Evolutionary conservation across 2,888 invertebrate species (phyloP).

Genomic region (Mesochorus sp.): DNA sequence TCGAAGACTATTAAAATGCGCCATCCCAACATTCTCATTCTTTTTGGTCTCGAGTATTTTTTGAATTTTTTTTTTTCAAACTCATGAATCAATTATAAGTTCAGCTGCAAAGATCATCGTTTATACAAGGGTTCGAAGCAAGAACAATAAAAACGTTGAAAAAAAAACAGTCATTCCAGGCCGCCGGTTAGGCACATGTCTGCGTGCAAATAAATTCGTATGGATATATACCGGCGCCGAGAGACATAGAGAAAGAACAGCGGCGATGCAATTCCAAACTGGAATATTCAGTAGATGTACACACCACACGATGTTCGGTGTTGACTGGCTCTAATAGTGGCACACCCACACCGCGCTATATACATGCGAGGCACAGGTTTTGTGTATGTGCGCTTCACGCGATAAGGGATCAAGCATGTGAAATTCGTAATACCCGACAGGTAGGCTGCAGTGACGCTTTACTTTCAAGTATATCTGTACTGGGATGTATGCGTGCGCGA

Average conservation of each 20-base stretch:
- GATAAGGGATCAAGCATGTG: conserved; percentile 60
- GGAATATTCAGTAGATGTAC: conserved; percentile 63
- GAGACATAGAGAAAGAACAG: conserved; percentile 5
- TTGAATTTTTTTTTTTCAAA: not conserved
- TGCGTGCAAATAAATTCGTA: conserved; percentile 46
- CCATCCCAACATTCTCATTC: conserved; percentile 9
- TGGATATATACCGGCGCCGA: conserved; percentile 45
- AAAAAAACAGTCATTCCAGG: conserved; percentile 17
- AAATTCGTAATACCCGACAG: conserved; percentile 66
- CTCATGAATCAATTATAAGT: conserved; percentile 39
- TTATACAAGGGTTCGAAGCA: conserved; percentile 7
- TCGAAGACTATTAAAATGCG: conserved; percentile 42
- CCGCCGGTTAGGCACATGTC: not conserved
- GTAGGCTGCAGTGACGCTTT: conserved; percentile 50
- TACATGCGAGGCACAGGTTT: conserved; percentile 22
- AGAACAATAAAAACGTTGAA: conserved; percentile 29
- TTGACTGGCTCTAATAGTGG: conserved; percentile 39
- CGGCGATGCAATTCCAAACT: conserved; percentile 56
- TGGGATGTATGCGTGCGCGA: conserved; percentile 41
- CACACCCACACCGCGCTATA: conserved; percentile 1
- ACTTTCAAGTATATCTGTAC: conserved; percentile 33
- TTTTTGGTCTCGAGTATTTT: conserved; percentile 4
- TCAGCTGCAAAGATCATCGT: not conserved
- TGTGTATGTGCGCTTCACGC: conserved; percentile 42
- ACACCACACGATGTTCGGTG: conserved; percentile 43